Base-by-base conservation (phyloP, 92 coral and sea anemone genomes). In the Muricea muricata region DNA sequence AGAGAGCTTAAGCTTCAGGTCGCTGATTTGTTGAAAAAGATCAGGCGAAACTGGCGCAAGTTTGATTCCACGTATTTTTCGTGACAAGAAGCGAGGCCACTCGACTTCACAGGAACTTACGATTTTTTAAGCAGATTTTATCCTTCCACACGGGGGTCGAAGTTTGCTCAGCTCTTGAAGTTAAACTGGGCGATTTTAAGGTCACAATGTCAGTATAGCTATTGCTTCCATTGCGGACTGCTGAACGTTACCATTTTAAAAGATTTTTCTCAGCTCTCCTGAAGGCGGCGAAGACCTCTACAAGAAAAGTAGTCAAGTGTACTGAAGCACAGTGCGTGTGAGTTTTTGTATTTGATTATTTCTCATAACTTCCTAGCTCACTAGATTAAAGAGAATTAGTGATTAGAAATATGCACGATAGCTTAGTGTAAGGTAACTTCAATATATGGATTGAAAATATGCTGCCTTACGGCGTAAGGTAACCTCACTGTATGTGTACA, bases 41-140 rank as follows among this genome's bases (percentile, higher is more conserved):
- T 9, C 14, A 8, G 15, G 14, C 14, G 20, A 8, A 57, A 32
- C 25, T n/a, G 25, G 30, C 30, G 31, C 28, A 28, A 0, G 13
- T 1, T 30, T 10, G 37, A 9, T 30, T 1, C 37, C 70, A 39
- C 13, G 39, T 15, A n/a, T 28, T 3, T 63, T 25, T 25, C 70
- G 70, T 25, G 70, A 63, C 70, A 26, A 28, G 12, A 63, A 20
- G 17, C 17, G n/a, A 60, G 2, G 21, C 37, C 70, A 63, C 70
- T 63, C 70, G 39, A 63, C 37, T 63, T 63, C 26, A 23, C 70
- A 28, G 70, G 70, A 63, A 63, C 70, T 63, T 13, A 28, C 18
- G 15, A 28, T 28, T 29, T 15, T 28, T 63, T 63, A 63, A 63
- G 37, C 10, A 12, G 21, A 3, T 63, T 63, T 9, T 28, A 60